Percentiles rank a stretch among this genome's conserved stretches.
Conservation (phyloP, 2,113 vertebrate genomes). For the Noturus placidus region DNA sequence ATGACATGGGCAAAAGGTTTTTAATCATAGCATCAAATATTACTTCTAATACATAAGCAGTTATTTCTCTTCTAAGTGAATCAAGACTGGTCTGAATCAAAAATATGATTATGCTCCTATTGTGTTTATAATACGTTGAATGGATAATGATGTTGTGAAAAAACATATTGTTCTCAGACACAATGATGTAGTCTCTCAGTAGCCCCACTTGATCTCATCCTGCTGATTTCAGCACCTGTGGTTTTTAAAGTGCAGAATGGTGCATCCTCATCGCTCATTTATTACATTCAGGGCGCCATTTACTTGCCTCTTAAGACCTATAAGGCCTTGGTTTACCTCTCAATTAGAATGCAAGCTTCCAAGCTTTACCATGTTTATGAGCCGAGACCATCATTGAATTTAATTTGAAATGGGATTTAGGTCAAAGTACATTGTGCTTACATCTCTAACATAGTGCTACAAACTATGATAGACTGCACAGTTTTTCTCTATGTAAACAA, state of each 20-base stretch:
- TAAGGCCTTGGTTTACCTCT: slow-evolving; percentile 73
- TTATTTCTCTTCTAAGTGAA: not conserved
- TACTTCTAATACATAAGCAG: not conserved
- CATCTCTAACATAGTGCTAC: slow-evolving; percentile 25
- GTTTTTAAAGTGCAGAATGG: slow-evolving; percentile 71
- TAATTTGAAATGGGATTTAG: slow-evolving; percentile 81
- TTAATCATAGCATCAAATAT: not conserved
- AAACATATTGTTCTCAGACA: slow-evolving; percentile 18
- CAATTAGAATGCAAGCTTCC: slow-evolving; percentile 79
- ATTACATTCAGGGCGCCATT: slow-evolving; percentile 69
- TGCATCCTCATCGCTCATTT: slow-evolving; percentile 73
- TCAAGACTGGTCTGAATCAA: not conserved
- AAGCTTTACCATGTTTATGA: slow-evolving; percentile 66
- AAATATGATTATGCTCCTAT: not conserved
- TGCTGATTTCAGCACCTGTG: slow-evolving; percentile 73
- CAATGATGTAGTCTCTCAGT: slow-evolving; percentile 44
- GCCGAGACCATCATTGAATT: slow-evolving; percentile 75
- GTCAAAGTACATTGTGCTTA: slow-evolving; percentile 61
- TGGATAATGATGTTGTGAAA: not conserved
- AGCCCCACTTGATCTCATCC: slow-evolving; percentile 53
- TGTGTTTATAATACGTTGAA: not conserved
- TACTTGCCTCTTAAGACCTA: slow-evolving; percentile 67
- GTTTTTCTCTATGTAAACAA: slow-evolving; percentile 2
- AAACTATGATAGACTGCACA: not conserved
- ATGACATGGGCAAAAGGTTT: not conserved